These are phyloP conservation scores for Sympetrum striolatum DNA, from an alignment of 2,888 invertebrate species.

Conservation along the genomic window DNA sequence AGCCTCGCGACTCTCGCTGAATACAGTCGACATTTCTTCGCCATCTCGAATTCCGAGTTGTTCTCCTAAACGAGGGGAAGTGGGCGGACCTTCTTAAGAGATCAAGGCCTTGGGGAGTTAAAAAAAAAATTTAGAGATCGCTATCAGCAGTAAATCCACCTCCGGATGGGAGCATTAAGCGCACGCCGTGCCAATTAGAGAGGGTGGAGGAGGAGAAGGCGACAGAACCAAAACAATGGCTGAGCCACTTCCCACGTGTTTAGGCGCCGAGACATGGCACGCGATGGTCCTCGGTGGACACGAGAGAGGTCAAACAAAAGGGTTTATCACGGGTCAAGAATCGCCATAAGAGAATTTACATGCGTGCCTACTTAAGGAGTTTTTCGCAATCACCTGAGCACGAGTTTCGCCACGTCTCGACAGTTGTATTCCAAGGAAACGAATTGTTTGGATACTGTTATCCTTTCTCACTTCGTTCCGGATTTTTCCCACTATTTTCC, in stretches of 20 bases:
- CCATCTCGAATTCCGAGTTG: no score
- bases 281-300: conserved; percentile 4
- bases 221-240: conserved; percentile 18
- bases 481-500: no score
- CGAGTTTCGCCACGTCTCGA: neutral
- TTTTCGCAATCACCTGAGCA: neutral
- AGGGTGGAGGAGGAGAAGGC: neutral
- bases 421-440: neutral
- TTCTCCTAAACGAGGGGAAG: neutral
- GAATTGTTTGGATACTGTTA: neutral
- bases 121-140: neutral
- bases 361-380: neutral
- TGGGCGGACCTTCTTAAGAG: neutral
- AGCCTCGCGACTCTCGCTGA: no score
- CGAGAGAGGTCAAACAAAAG: conserved; percentile 12
- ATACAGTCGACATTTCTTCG: no score
- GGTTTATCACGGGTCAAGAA: conserved; percentile 24
- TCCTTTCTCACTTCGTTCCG: neutral
- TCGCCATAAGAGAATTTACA: neutral
- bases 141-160: neutral
- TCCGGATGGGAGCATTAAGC: neutral
- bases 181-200: conserved; percentile 11
- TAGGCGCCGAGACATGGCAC: conserved; percentile 2
- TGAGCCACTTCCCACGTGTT: conserved; percentile 9
- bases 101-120: neutral